Conservation (phyloP, 2,113 vertebrate genomes). For the Prolemur simus region DNA sequence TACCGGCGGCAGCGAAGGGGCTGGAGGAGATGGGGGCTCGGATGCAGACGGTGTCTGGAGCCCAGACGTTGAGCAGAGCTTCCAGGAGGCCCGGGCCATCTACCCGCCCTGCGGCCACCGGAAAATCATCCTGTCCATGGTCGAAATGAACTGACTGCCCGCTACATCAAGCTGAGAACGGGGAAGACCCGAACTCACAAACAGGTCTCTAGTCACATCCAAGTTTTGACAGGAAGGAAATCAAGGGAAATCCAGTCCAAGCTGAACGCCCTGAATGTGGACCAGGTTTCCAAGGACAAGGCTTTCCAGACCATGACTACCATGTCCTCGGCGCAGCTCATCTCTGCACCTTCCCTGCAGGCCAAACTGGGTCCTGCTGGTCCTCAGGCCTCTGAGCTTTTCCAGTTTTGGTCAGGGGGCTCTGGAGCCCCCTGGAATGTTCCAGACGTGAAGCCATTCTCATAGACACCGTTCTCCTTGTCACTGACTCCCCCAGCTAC, state of each 20-base stretch:
- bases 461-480: too few relatives aligned
- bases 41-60: slow-evolving; percentile 83
- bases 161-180: slow-evolving; percentile 96
- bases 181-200: slow-evolving; percentile 97
- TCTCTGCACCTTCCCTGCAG: slow-evolving; percentile 79
- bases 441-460: too few relatives aligned
- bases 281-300: slow-evolving; percentile 83
- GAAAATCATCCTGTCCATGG: slow-evolving; percentile 84
- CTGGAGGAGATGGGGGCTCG: slow-evolving; percentile 75
- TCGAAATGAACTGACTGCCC: slow-evolving; percentile 97
- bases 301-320: slow-evolving; percentile 82
- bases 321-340: slow-evolving; percentile 82
- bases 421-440: slow-evolving; percentile 65
- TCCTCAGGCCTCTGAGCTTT: slow-evolving; percentile 77
- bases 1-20: slow-evolving; percentile 78
- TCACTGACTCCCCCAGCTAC: too few relatives aligned
- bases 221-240: slow-evolving; percentile 82
- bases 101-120: slow-evolving; percentile 74
- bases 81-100: slow-evolving; percentile 87
- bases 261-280: slow-evolving; percentile 85
- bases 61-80: slow-evolving; percentile 82
- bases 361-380: slow-evolving; percentile 72
- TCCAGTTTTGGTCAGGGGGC: slow-evolving; percentile 78
- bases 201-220: slow-evolving; percentile 89
- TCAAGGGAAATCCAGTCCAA: slow-evolving; percentile 83